Evolutionary conservation across 1,140 invertebrate species (phyloP), one percentile per base, ranked within the genome.

Genomic region (Uloborus diversus): DNA sequence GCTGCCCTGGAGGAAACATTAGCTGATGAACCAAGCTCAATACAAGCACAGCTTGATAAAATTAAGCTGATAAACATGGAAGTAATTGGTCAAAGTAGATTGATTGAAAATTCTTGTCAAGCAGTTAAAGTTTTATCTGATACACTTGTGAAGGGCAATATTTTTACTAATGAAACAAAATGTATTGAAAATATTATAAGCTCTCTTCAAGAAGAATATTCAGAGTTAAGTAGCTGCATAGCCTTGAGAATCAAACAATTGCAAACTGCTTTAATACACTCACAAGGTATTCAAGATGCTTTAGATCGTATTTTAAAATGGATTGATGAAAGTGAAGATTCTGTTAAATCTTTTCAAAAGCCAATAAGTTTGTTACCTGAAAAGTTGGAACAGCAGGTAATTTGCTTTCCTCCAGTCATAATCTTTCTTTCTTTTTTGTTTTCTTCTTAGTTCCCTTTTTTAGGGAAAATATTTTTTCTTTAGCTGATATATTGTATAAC

Each of bases 261-360:
- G 62, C 95, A 98, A 82, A 93, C 93, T 0, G 94, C 95, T 0
- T 87, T 98, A 37, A 92, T 96, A 7, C 94, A 97, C 86, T 95
- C 94, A 69, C 96, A 98, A 87, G 95, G 94, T 25, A 92, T 98
- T 13, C 94, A 97, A 86, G 95, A 96, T 85, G 94, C 95, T 9
- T 88, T 97, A 0, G 95, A 97, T 84, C 91, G 92, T 69, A 90
- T 98, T 14, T 90, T 93, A 5, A 86, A 89, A 59, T 98, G 96
- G 96, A 87, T 98, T 32, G 92, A 92, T 73, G 91, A 92, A 82
- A 92, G 93, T 11, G 95, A 98, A 85, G 91, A 90, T 81, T 91
- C 92, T 83, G 91, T 81, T 81, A 92, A 91, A 32, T 14, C 30
- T 23, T 90, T 92, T 81, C 89, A 91, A 81, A 91, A 93, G 81